Base-by-base conservation (phyloP, 1,140 invertebrate species). In the Adelges cooleyi region DNA sequence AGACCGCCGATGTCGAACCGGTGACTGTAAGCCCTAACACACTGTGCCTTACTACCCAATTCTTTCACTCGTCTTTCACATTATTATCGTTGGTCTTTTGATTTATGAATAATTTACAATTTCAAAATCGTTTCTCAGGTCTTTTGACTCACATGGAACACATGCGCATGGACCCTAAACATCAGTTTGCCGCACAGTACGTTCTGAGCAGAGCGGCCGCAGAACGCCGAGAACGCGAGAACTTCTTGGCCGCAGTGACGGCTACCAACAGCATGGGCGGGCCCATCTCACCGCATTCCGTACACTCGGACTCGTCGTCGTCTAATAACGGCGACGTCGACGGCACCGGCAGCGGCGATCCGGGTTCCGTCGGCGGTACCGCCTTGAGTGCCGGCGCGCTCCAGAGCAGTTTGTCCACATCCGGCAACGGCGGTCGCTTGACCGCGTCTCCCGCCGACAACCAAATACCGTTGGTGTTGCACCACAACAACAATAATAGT, bases 91-190 rank as follows among this genome's bases (percentile, higher is more conserved):
- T n/a, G n/a, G n/a, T n/a, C n/a, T n/a, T n/a, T n/a, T n/a, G n/a
- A n/a, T n/a, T n/a, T n/a, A n/a, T n/a, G n/a, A n/a, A n/a, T n/a
- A n/a, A n/a, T n/a, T n/a, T n/a, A n/a, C n/a, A n/a, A n/a, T n/a
- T n/a, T n/a, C n/a, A n/a, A n/a, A n/a, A n/a, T n/a, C n/a, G n/a
- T n/a, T n/a, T n/a, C 74, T 36, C 76, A 94, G 92, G 90, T 74
- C 80, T 95, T 23, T 79, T 95, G 56, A 88, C 86, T 67, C 92
- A 95, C 74, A 94, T 95, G 91, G 92, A 95, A 73, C 90, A 93
- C 73, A 94, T 94, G 92, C 82, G 91, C 71, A 94, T 93, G 90
- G 91, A 95, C 76, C 90, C 91, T 2, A 95, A 94, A 76, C 91
- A 94, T 81, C 91, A 94, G 74, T 94, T 94, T 73, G 91, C 91